These are phyloP conservation scores for Gymnothorax javanicus DNA, from an alignment of 2,797 vertebrate species.

Conservation along the genomic window DNA sequence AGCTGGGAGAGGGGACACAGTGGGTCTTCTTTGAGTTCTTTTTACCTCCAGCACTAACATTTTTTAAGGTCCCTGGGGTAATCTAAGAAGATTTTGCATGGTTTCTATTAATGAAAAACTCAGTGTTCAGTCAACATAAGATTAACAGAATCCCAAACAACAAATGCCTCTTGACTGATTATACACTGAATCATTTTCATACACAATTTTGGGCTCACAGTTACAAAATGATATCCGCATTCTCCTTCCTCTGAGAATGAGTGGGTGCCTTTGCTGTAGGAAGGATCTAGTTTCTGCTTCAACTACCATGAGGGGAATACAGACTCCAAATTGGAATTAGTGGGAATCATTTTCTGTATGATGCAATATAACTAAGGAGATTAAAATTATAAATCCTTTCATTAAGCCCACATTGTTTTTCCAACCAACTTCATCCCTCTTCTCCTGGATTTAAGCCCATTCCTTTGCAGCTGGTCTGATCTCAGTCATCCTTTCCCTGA, in stretches of 20 bases:
- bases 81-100: neutral
- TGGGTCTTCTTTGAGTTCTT: slow-evolving; percentile 9
- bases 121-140: neutral
- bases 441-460: neutral
- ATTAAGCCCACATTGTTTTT: slow-evolving; percentile 48
- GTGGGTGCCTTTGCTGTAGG: slow-evolving; percentile 13
- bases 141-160: neutral
- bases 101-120: neutral
- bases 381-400: slow-evolving; percentile 53
- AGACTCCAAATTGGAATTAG: slow-evolving; percentile 24
- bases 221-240: neutral
- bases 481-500: slow-evolving; percentile 38
- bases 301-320: slow-evolving; percentile 3
- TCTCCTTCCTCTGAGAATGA: neutral
- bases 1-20: slow-evolving; percentile 25
- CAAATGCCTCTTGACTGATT: neutral
- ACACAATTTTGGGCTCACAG: neutral
- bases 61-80: neutral
- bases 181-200: neutral
- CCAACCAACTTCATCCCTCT: neutral
- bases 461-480: slow-evolving; percentile 34
- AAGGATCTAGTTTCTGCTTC: slow-evolving; percentile 10
- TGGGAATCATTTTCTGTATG: slow-evolving; percentile 16
- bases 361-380: slow-evolving; percentile 53
- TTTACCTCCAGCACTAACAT: neutral